phyloP scores from a whole-genome alignment of 2,888 invertebrate species.

The Protonemura montana region DNA sequence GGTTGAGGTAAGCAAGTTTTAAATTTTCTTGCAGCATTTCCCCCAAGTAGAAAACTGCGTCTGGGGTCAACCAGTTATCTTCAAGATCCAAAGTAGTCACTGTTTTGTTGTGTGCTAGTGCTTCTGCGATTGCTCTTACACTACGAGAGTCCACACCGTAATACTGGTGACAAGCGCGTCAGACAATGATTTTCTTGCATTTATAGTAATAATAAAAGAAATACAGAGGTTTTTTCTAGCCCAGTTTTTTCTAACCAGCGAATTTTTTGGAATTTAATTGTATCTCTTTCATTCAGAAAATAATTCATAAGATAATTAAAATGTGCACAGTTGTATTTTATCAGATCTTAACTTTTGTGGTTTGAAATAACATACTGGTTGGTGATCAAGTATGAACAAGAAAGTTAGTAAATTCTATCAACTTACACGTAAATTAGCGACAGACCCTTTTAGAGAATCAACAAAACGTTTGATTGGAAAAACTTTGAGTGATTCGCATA shows the following conservation, averaged over 20 bases:
- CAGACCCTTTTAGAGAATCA: conserved; percentile 53
- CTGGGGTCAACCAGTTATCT: conserved; percentile 59
- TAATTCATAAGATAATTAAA: no score
- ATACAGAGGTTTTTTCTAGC: no score
- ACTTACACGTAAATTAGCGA: conserved; percentile 56
- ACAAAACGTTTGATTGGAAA: conserved; percentile 57
- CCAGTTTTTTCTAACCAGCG: no score
- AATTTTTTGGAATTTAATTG: no score
- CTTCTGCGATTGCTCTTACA: conserved; percentile 56
- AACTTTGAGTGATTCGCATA: conserved; percentile 57
- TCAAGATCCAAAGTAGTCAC: conserved; percentile 55
- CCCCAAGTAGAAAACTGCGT: conserved; percentile 57
- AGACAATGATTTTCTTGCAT: neutral
- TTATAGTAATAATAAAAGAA: no score
- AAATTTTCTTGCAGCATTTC: conserved; percentile 58
- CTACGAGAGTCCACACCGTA: conserved; percentile 57
- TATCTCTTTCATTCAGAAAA: no score
- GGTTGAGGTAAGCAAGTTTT: conserved; percentile 55
- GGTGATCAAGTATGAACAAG: no score
- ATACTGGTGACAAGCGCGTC: conserved; percentile 52
- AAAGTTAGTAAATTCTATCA: neutral
- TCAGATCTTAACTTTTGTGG: no score
- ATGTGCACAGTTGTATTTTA: no score
- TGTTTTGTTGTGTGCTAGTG: conserved; percentile 56
- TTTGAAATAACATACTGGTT: no score